Base-by-base conservation (phyloP, 2,888 invertebrate genomes). In the Aleiodes alternator region DNA sequence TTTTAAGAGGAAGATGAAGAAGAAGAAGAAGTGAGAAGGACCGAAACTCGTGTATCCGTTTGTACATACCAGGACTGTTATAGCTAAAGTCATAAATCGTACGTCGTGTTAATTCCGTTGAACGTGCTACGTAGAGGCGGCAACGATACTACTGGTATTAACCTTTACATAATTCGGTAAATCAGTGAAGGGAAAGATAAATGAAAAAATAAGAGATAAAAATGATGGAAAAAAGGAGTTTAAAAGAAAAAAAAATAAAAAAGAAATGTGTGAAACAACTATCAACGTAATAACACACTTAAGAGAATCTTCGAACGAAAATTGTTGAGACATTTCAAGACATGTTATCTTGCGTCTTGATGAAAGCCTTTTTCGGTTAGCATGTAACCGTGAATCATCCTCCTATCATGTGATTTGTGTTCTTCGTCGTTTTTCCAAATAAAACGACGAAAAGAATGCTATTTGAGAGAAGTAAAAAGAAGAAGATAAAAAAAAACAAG, bases 101-200 rank as follows among this genome's bases (percentile, higher is more conserved):
- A 82, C 79, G 82, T 80, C 86, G 86, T 85, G 86, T 86, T 86
- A 86, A 87, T 86, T 84, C 78, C 84, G 82, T 85, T 16, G 86
- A 83, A 86, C 84, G 83, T 84, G 86, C 85, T 84, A 76, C 78
- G 81, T 77, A 78, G 79, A 81, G 81, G 59, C 79, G 77, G 69
- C 77, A 72, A 75, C 78, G 72, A 78, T 83, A 88, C 88, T 88
- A 88, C 88, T 84, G 88, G 88, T 87, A 87, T 88, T 88, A 87
- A 86, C 87, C 68, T 69, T 69, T 57, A 69, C 69, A 69, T 64
- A 64, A 64, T 64, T 64, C 48, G 43, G 64, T 43, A 43, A 43
- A 43, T 43, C 43, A 43, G 43, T 43, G 43, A 43, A 43, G 43
- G 43, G 43, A 43, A 43, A 43, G 43, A 43, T 43, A 43, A 43